A percentile compares a stretch with the other conserved stretches of the same genome.
phyloP scores from a whole-genome alignment of 2,113 vertebrate species.

The Pseudorhombus dupliciocellatus region DNA sequence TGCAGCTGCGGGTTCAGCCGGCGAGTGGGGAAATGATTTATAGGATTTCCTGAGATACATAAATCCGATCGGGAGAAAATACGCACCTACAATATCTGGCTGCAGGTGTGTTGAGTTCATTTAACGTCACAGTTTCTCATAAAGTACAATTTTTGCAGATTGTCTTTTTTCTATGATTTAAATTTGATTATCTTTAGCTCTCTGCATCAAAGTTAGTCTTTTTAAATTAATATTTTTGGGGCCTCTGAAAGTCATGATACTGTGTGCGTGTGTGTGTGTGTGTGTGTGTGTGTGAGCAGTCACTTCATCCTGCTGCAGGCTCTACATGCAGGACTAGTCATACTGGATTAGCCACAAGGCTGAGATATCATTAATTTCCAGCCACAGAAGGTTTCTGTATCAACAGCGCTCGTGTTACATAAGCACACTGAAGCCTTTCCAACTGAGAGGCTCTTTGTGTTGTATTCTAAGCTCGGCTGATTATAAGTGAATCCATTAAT shows the following conservation, averaged over 20 bases:
- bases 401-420: conserved; percentile 56
- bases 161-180: too few species aligned
- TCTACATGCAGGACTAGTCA: conserved; percentile 38
- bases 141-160: neutral
- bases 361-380: conserved; percentile 57
- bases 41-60: neutral
- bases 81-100: conserved; percentile 1
- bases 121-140: neutral
- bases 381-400: conserved; percentile 54
- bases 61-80: conserved; percentile 14
- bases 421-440: conserved; percentile 45
- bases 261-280: neutral
- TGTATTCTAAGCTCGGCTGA: conserved; percentile 38
- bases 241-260: too few species aligned
- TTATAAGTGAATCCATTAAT: conserved; percentile 63
- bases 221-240: neutral
- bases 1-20: conserved; percentile 23
- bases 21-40: neutral
- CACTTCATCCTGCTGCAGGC: conserved; percentile 39
- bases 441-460: conserved; percentile 64
- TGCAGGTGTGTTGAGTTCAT: neutral
- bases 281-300: neutral
- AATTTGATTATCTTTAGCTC: too few species aligned
- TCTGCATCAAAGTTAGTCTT: too few species aligned
- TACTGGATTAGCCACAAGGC: conserved; percentile 56